A percentile compares a stretch with the other conserved stretches of the same genome.
These are phyloP conservation scores for Larimichthys crocea DNA, from an alignment of 2,113 vertebrate genomes.

Conservation along the genomic window DNA sequence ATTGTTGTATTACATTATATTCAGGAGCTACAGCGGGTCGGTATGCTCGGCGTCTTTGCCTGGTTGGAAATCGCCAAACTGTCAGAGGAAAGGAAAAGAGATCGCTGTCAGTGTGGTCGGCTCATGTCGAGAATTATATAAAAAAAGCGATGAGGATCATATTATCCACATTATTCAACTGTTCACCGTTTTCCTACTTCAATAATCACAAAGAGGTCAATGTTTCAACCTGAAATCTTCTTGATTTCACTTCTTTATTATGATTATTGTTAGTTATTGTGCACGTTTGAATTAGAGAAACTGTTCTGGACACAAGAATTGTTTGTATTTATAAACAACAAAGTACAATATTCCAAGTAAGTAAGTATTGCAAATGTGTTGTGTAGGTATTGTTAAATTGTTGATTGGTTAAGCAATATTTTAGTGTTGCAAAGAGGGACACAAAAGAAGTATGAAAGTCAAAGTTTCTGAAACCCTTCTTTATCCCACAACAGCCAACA, in stretches of 20 bases:
- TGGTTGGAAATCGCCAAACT: neutral
- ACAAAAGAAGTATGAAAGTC: neutral
- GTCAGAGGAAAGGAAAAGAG: constrained; percentile 10
- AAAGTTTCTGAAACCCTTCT: neutral
- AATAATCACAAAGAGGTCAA: neutral
- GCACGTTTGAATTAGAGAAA: neutral
- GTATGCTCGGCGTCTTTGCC: neutral
- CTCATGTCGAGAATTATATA: neutral
- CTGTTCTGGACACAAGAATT: neutral
- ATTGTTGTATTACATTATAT: constrained; percentile 46
- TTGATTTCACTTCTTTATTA: too few relatives aligned
- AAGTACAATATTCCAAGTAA: neutral
- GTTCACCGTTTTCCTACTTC: neutral
- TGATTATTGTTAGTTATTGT: neutral
- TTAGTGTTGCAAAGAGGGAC: neutral
- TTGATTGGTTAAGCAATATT: neutral
- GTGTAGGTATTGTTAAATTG: neutral
- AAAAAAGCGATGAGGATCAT: neutral
- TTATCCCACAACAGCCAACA: neutral
- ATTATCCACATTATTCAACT: neutral
- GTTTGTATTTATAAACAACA: neutral
- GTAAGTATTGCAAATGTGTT: neutral
- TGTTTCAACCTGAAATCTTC: neutral
- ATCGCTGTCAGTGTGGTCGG: neutral
- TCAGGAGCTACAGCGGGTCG: neutral